Base-by-base conservation (phyloP, 2,888 invertebrate species). In the Pollenia angustigena region DNA sequence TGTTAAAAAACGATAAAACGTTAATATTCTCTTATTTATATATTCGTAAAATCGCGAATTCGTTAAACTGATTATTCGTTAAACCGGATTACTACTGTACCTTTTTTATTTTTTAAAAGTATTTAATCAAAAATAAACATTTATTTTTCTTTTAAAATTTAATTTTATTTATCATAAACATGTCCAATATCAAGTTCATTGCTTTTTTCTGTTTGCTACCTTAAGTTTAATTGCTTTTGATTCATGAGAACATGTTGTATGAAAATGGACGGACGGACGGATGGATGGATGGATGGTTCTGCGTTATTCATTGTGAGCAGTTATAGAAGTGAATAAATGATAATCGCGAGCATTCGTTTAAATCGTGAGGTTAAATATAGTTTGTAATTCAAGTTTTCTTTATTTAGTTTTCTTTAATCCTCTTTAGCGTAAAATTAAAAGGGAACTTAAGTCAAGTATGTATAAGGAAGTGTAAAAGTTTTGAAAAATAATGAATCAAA, bases 131-230 rank as follows among this genome's bases (percentile, higher is more conserved):
- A 74, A 46, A n/a, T n/a, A n/a, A n/a, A 64, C 14, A 32, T 44
- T 64, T 60, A 50, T 48, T 64, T 46, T 80, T 72, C 54, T 40
- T 78, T 32, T 56, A n/a, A 56, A 58, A 54, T 44, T 10, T 50
- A 16, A 44, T 58, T 60, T 46, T 18, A 66, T 69, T 46, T 56
- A 50, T 56, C 18, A 42, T 80, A 74, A 68, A 80, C 79, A 85
- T 80, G 79, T 80, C 68, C 74, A 68, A 80, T 75, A 74, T 80
- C 74, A 80, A 85, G 84, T 80, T 85, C 79, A 85, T 80, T 85
- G 60, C 18, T 46, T 75, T 66, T 23, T 58, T 12, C 18, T 48
- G 23, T 58, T 18, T 74, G 79, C 54, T 60, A 79, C 79, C 52
- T 84, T 68, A 58, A 72, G 68, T 50, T 58, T 60, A 52, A 79